phyloP scores from a whole-genome alignment of 2,113 vertebrate genomes.

The Nothobranchius kuhntae region DNA sequence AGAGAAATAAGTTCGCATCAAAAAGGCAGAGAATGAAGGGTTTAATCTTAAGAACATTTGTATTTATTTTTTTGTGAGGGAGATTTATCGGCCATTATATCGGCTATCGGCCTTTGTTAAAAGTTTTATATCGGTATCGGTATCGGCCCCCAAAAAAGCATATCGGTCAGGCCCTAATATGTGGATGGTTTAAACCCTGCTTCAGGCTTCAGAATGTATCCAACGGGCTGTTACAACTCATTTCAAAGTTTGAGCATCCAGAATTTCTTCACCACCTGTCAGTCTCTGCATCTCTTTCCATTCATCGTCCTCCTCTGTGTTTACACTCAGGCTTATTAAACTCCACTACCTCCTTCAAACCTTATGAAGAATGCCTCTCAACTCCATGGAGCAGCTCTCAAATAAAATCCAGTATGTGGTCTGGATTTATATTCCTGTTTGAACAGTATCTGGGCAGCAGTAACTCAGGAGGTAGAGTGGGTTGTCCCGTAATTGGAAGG shows the following conservation, averaged over 20 bases:
- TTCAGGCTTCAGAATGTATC: background rate
- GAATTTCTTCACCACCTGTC: constrained; percentile 4
- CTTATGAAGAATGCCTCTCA: constrained; percentile 23
- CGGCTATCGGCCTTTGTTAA: too few species aligned
- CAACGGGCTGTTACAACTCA: constrained; percentile 20
- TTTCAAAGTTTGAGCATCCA: constrained; percentile 22
- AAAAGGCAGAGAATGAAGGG: too few species aligned
- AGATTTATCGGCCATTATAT: too few species aligned
- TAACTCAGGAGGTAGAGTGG: too few species aligned
- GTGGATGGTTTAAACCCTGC: background rate
- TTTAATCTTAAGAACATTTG: too few species aligned
- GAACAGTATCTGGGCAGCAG: background rate
- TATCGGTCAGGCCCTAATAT: too few species aligned
- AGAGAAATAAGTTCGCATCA: too few species aligned
- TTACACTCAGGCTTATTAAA: constrained; percentile 40
- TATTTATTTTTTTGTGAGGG: too few species aligned
- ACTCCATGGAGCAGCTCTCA: constrained; percentile 7
- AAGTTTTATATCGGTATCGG: too few species aligned
- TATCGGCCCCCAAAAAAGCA: too few species aligned
- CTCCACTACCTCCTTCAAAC: constrained; percentile 2
- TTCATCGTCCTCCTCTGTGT: constrained; percentile 10
- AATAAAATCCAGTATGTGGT: background rate
- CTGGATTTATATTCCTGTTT: constrained; percentile 1
- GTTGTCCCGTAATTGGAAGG: too few species aligned
- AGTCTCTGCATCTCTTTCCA: constrained; percentile 13